phyloP scores from a whole-genome alignment of 2,888 invertebrate genomes.

The Drosophila glabriapex region DNA sequence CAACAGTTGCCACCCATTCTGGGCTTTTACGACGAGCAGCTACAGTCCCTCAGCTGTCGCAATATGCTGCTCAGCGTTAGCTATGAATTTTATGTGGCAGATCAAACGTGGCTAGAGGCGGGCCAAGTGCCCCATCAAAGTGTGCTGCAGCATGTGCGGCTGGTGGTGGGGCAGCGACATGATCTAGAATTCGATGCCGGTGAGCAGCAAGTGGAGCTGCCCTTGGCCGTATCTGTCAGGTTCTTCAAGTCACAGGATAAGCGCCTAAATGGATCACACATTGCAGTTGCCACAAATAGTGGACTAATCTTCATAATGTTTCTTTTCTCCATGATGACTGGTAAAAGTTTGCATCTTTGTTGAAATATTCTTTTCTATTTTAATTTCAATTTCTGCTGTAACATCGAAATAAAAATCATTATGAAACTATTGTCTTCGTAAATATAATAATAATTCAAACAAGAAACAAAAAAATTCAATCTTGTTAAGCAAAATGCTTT shows the following conservation, averaged over 20 bases:
- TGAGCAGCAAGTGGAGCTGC: conserved; percentile 76
- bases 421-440: background rate
- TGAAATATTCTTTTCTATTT: background rate
- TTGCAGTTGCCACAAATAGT: background rate
- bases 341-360: background rate
- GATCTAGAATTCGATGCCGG: conserved; percentile 82
- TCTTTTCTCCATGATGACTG: background rate
- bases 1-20: conserved; percentile 47
- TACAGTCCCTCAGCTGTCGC: conserved; percentile 80
- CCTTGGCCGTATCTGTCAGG: conserved; percentile 79
- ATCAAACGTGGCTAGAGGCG: conserved; percentile 40
- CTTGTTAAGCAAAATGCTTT: background rate
- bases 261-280: conserved; percentile 1
- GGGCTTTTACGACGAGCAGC: conserved; percentile 66
- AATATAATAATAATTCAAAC: background rate
- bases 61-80: conserved; percentile 81
- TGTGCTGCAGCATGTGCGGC: conserved; percentile 70
- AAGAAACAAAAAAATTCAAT: background rate
- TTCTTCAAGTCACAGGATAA: conserved; percentile 74
- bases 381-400: background rate
- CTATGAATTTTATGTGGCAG: conserved; percentile 80
- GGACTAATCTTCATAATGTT: conserved; percentile 2
- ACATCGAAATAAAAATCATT: background rate
- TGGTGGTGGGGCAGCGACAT: conserved; percentile 79
- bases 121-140: conserved; percentile 69